Base-by-base conservation (phyloP, 2,113 vertebrate genomes). In the Cinclus cinclus region DNA sequence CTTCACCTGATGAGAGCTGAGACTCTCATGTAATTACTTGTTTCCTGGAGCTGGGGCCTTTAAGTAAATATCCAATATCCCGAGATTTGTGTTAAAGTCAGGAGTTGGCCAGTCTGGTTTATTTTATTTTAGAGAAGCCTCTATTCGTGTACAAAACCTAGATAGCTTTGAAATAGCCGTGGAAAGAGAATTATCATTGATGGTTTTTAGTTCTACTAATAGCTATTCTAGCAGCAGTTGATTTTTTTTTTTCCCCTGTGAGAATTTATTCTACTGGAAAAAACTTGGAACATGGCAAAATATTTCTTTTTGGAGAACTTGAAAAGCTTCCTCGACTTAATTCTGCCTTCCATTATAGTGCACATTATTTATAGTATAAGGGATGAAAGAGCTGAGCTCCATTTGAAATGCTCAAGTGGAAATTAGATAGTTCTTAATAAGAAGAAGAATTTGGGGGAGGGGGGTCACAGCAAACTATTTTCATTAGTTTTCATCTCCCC, bases 341-440 rank as follows among this genome's bases (percentile, higher is more conserved):
- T 90, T 93, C 76, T 95, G 88, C 58, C 95, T 94, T 86, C 53
- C 35, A 46, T 93, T 94, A 69, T 81, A 24, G 69, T 53, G 7
- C 49, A 37, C 7, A 1, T 89, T 89, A 78, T 93, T 93, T 91
- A 44, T 52, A 73, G 71, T 39, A 42, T 47, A 42, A 76, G 71
- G 49, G 62, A 94, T 93, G 80, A 89, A 94, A 95, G 83, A 82
- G 37, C 70, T 71, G 60, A 87, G 50, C 22, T 62, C 49, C 58
- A 46, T 87, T 92, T 88, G 80, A 95, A 95, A 95, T 46, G 37
- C 56, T 83, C 16, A 33, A 95, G 65, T 92, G 53, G 78, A 94
- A 95, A 94, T 96, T 41, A 91, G 84, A 64, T 71, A 33, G 65
- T 84, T 91, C 65, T 67, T 78, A 83, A 35, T 78, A 79, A 74